Conservation (phyloP, 30 jellyfish, hydroid and myxozoan species). For the Hydractinia symbiolongicarpus region DNA sequence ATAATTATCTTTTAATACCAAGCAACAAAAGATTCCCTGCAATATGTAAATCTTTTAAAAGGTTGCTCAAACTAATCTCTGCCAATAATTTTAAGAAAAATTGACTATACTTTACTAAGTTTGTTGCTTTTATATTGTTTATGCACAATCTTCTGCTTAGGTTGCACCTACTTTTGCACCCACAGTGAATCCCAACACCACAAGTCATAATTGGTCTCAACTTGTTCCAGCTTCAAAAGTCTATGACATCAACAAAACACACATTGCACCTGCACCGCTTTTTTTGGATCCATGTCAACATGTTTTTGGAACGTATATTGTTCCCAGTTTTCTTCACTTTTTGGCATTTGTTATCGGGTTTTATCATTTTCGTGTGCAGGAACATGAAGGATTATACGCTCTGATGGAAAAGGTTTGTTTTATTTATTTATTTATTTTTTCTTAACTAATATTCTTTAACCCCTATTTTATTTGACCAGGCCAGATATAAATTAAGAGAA, state of each 20-base stretch:
- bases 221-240: slow-evolving; percentile 37
- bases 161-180: not conserved
- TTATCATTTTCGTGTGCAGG: slow-evolving; percentile 81
- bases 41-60: no score
- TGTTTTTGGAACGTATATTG: slow-evolving; percentile 74
- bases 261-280: no score
- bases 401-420: slow-evolving; percentile 91
- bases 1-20: no score
- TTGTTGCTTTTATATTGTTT: not conserved
- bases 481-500: not conserved
- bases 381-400: slow-evolving; percentile 87
- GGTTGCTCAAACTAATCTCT: no score
- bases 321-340: slow-evolving; percentile 76
- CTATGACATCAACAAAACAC: no score
- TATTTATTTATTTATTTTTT: not conserved
- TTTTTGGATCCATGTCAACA: slow-evolving; percentile 60
- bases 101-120: no score
- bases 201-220: slow-evolving; percentile 46
- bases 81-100: no score
- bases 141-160: not conserved
- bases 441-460: not conserved
- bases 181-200: slow-evolving; percentile 27
- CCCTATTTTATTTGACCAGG: not conserved
- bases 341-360: slow-evolving; percentile 83
- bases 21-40: no score